These are phyloP conservation scores for Chaenodraco wilsoni DNA, from an alignment of 2,797 vertebrate species.

Conservation along the genomic window DNA sequence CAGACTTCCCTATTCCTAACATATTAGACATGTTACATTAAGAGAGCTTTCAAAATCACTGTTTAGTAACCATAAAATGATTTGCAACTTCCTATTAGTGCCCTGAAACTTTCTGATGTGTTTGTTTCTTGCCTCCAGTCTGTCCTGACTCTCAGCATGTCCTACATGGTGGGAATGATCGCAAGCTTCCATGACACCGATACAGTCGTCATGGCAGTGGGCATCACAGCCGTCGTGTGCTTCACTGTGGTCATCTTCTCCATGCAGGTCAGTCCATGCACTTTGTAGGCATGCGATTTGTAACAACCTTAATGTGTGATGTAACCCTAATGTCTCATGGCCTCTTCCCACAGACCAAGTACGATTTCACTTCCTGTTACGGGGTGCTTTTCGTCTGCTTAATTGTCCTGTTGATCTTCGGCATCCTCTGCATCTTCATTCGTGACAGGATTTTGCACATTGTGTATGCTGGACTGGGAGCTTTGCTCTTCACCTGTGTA, in stretches of 20 bases:
- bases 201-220: slow-evolving; percentile 91
- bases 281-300: background rate
- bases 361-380: slow-evolving; percentile 93
- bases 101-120: slow-evolving; percentile 12
- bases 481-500: slow-evolving; percentile 92
- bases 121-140: slow-evolving; percentile 78
- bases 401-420: slow-evolving; percentile 89
- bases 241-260: slow-evolving; percentile 93
- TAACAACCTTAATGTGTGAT: background rate
- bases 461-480: slow-evolving; percentile 90
- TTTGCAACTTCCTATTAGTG: background rate
- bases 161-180: slow-evolving; percentile 96
- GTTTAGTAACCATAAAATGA: background rate
- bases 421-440: slow-evolving; percentile 92
- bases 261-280: slow-evolving; percentile 80
- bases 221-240: slow-evolving; percentile 91
- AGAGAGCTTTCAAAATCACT: background rate
- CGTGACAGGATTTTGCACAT: slow-evolving; percentile 89
- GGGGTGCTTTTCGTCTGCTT: slow-evolving; percentile 91
- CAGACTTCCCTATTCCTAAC: background rate
- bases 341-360: slow-evolving; percentile 85
- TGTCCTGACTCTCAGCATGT: slow-evolving; percentile 90
- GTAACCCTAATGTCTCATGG: background rate
- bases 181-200: slow-evolving; percentile 93
- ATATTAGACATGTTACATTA: background rate